Percentiles rank a stretch among this genome's conserved stretches.
phyloP scores from a whole-genome alignment of 92 coral and sea anemone genomes.

The Micromussa lordhowensis region DNA sequence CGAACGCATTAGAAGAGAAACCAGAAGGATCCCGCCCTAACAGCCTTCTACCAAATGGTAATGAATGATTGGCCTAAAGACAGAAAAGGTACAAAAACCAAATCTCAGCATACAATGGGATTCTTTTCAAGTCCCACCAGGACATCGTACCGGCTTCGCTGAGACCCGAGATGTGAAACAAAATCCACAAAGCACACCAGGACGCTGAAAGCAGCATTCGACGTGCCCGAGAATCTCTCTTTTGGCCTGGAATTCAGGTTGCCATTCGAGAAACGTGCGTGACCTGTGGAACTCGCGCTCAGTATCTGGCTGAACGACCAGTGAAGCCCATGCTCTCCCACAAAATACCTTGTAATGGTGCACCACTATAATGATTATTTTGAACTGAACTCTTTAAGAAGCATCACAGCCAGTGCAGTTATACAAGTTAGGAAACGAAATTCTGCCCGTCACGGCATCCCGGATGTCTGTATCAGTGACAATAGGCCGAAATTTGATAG shows the following conservation, averaged over 20 bases:
- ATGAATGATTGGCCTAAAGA: too few relatives aligned
- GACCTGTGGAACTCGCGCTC: constrained; percentile 1
- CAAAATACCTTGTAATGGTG: neutral
- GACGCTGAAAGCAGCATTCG: neutral
- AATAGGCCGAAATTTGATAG: constrained; percentile 19
- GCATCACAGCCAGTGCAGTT: constrained; percentile 7
- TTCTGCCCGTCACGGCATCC: constrained; percentile 32
- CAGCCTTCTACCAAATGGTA: too few relatives aligned
- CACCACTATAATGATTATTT: too few relatives aligned
- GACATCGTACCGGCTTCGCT: too few relatives aligned
- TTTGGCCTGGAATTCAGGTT: neutral
- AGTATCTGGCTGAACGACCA: neutral
- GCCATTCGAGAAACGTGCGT: too few relatives aligned
- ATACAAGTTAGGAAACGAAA: constrained; percentile 6
- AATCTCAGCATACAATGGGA: neutral
- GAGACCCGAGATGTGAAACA: too few relatives aligned
- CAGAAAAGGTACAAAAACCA: neutral
- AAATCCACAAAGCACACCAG: too few relatives aligned
- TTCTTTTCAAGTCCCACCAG: neutral
- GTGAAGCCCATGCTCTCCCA: neutral
- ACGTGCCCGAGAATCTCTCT: neutral
- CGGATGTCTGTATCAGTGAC: constrained; percentile 25
- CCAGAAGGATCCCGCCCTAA: too few relatives aligned
- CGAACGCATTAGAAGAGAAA: too few relatives aligned
- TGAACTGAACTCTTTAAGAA: constrained; percentile 9